These are phyloP conservation scores for Fissipunctia ypsillon DNA, from an alignment of 2,888 invertebrate species.

Conservation along the genomic window DNA sequence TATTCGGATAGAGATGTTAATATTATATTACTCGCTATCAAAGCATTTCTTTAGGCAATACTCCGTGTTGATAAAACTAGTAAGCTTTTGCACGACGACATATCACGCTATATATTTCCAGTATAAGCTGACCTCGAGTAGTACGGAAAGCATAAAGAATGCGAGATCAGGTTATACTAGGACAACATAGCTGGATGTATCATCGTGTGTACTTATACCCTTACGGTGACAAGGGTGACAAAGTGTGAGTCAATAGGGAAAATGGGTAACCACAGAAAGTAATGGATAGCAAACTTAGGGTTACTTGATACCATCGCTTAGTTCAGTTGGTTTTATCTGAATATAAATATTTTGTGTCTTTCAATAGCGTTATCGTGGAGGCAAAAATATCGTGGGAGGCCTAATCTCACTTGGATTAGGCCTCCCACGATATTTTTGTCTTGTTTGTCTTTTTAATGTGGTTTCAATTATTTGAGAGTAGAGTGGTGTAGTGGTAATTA, in stretches of 20 bases:
- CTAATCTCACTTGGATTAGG: too few relatives aligned
- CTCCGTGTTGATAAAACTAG: slow-evolving; percentile 9
- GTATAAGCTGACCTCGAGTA: not conserved
- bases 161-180: not conserved
- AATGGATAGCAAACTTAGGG: slow-evolving; percentile 46
- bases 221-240: slow-evolving; percentile 10
- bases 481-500: not conserved
- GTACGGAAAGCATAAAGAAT: rapidly evolving
- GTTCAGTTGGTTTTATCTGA: slow-evolving; percentile 31
- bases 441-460: too few relatives aligned
- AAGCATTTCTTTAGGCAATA: slow-evolving; percentile 29
- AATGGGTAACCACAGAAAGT: slow-evolving; percentile 45
- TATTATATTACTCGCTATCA: slow-evolving; percentile 31
- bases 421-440: too few relatives aligned
- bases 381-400: not conserved
- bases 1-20: slow-evolving; percentile 2
- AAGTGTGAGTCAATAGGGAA: slow-evolving; percentile 55
- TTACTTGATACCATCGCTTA: slow-evolving; percentile 39
- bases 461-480: not conserved
- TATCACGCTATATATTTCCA: not conserved
- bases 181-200: too few relatives aligned
- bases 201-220: not conserved
- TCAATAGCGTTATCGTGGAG: not conserved
- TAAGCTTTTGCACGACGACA: not conserved
- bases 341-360: slow-evolving; percentile 23